Evolutionary conservation across 1,140 invertebrate genomes (phyloP), one percentile per base, ranked within the genome.

Genomic region (Calycopis cecrops): DNA sequence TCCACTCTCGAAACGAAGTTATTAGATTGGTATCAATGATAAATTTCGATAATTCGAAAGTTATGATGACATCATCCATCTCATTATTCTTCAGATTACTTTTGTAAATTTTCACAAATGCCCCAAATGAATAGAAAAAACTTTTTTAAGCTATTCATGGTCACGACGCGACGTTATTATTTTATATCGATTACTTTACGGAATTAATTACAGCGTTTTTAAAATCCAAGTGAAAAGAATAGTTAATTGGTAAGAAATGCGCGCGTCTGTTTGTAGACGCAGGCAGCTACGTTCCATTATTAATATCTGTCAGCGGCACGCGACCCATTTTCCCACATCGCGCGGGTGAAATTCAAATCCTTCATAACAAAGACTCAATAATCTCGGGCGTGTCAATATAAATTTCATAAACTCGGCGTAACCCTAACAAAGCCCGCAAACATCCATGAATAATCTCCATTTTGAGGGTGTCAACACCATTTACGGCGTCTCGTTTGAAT

Each of bases 241-340:
- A 47, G 34, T 33, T 50, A 51, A 54, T 47, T 33, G 49, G 28
- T 21, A 52, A 50, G 38, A 56, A 53, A 35, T 28, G 21, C 21
- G n/a, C 35, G n/a, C 35, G 40, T 38, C 37, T 9, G 51, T 21
- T 37, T 9, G 51, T 11, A 44, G 52, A 49, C 55, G 55, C 35
- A 55, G 11, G 34, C 57, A 57, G 59, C 55, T 52, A 44, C 50
- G 59, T 66, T 38, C 67, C 62, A 67, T 72, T 76, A 84, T 84
- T 79, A 81, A 84, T 81, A 77, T 80, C 80, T 81, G 89, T 72
- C 89, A 89, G 52, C 79, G 83, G 76, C 89, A 89, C 78, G 87
- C 88, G 64, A 76, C 88, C 75, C 82, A 79, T 67, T 88, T 88
- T 79, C 88, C 88, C 63, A 85, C 88, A 74, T 69, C 52, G 62